These are phyloP conservation scores for Platycheirus albimanus DNA, from an alignment of 2,888 invertebrate genomes.

Conservation along the genomic window DNA sequence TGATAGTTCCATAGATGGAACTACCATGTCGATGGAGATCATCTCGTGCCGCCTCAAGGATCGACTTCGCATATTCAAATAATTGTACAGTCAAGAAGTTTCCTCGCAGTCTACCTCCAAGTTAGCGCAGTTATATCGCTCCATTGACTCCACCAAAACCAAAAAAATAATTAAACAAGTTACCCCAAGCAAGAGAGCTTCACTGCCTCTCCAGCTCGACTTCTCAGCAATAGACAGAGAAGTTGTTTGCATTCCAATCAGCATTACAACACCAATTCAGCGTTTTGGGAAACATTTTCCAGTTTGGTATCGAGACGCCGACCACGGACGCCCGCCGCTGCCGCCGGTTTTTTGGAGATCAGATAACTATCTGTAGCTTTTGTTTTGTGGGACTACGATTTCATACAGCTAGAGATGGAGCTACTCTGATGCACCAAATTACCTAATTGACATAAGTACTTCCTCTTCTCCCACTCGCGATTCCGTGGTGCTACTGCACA, in stretches of 20 bases:
- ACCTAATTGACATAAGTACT: constrained; percentile 73
- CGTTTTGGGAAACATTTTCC: constrained; percentile 40
- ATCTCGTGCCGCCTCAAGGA: constrained; percentile 30
- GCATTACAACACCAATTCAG: constrained; percentile 55
- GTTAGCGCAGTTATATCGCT: constrained; percentile 27
- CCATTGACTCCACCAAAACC: constrained; percentile 2
- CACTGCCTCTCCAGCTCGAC: neutral
- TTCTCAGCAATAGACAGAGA: constrained; percentile 33
- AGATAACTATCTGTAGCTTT: constrained; percentile 65
- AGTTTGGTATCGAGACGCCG: constrained; percentile 61
- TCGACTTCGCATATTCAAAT: constrained; percentile 25
- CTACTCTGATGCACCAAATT: constrained; percentile 44
- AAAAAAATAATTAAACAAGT: constrained; percentile 55
- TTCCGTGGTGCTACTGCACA: neutral
- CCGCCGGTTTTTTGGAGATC: neutral
- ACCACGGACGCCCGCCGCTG: no score
- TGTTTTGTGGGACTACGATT: constrained; percentile 43
- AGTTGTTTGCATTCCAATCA: constrained; percentile 63
- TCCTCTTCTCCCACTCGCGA: constrained; percentile 51
- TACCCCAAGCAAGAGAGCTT: constrained; percentile 21
- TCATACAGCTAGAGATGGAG: constrained; percentile 13
- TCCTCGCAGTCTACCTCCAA: neutral
- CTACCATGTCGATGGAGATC: constrained; percentile 36
- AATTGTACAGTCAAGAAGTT: constrained; percentile 17
- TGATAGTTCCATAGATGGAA: constrained; percentile 56